Conservation (phyloP, 2,113 vertebrate genomes). For the Otis tarda region DNA sequence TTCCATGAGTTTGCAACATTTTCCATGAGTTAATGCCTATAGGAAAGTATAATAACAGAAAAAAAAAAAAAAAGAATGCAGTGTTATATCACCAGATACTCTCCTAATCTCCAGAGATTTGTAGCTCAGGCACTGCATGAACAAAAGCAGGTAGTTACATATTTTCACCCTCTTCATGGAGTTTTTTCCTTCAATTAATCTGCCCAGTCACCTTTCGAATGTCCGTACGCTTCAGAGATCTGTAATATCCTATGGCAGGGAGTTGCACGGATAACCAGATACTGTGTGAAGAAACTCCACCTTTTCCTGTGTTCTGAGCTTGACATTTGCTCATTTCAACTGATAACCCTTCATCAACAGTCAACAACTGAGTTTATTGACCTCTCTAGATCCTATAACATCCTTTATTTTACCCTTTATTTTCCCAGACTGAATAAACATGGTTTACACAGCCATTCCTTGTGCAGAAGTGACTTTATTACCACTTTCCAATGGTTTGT, state of each 20-base stretch:
- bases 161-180: not conserved
- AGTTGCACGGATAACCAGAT: not conserved
- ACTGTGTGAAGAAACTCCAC: not conserved
- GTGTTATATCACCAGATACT: not conserved
- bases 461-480: not conserved
- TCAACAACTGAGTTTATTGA: not conserved
- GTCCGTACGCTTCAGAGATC: not conserved
- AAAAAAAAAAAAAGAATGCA: fast-evolving
- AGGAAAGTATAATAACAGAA: not conserved
- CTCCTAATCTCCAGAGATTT: not conserved
- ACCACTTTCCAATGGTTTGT: not conserved
- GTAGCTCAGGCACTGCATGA: not conserved
- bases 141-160: not conserved
- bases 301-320: not conserved
- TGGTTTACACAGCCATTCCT: not conserved
- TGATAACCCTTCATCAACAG: not conserved
- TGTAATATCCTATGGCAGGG: not conserved
- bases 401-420: not conserved
- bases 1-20: not conserved
- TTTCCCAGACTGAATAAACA: not conserved
- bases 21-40: not conserved
- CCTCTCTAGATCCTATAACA: not conserved
- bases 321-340: not conserved
- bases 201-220: not conserved
- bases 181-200: not conserved